These are phyloP conservation scores for Chloroceryle aenea DNA, from an alignment of 2,113 vertebrate genomes.

Conservation along the genomic window DNA sequence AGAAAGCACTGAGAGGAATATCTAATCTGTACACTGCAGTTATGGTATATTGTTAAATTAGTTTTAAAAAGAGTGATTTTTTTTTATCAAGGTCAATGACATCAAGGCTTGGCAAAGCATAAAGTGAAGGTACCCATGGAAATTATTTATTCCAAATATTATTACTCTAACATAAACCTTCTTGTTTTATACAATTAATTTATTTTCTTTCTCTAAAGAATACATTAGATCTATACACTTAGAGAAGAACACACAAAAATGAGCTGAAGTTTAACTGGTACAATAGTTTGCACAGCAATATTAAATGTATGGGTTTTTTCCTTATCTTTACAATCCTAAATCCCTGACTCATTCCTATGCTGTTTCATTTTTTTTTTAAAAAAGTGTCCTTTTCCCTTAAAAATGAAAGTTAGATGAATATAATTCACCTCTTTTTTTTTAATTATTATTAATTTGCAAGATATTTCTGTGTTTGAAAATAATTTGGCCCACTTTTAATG, in stretches of 20 bases:
- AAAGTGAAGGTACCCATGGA: not conserved
- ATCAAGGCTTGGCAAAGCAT: not conserved
- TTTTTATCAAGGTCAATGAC: not conserved
- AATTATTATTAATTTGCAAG: not conserved
- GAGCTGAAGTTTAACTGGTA: not conserved
- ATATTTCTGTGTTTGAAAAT: not conserved
- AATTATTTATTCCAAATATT: not conserved
- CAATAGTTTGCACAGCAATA: not conserved
- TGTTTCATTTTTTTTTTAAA: not conserved
- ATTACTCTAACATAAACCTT: not conserved
- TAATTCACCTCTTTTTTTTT: not conserved
- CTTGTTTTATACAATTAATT: not conserved
- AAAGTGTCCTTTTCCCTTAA: not conserved
- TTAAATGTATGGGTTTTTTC: not conserved
- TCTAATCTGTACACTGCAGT: not conserved
- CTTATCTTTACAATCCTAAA: not conserved
- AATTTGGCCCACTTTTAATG: not conserved
- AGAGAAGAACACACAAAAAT: not conserved
- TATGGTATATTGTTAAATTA: not conserved
- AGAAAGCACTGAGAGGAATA: not conserved
- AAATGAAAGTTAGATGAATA: not conserved
- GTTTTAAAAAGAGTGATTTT: not conserved
- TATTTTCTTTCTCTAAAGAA: not conserved
- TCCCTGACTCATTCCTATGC: not conserved
- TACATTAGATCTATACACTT: not conserved